Evolutionary conservation across 2,888 invertebrate genomes (phyloP).

Genomic region (Acanthosepion lycidas): DNA sequence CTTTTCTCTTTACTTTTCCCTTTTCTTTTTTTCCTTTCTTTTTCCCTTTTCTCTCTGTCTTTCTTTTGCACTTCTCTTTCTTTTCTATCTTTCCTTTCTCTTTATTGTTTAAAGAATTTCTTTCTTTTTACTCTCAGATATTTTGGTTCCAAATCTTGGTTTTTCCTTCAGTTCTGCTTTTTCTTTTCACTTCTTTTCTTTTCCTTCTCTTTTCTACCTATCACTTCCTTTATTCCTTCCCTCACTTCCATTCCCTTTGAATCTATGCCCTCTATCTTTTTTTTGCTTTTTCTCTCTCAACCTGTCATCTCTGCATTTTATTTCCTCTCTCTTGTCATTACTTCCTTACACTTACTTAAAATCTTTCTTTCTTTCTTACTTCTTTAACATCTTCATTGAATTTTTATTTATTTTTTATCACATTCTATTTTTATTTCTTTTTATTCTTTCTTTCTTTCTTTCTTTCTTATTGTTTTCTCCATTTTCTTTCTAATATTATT

Average conservation of each 20-base stretch:
- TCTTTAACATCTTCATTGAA: too few relatives aligned
- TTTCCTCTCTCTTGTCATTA: too few relatives aligned
- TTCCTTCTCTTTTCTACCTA: too few relatives aligned
- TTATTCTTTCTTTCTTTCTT: neutral
- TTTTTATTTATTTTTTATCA: too few relatives aligned
- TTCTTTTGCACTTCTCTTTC: neutral
- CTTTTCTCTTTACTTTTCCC: too few relatives aligned
- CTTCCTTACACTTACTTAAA: neutral
- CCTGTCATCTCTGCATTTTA: too few relatives aligned
- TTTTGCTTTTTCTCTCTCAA: too few relatives aligned
- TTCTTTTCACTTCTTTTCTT: too few relatives aligned
- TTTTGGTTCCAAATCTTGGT: neutral
- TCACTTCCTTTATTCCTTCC: too few relatives aligned
- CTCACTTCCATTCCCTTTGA: too few relatives aligned
- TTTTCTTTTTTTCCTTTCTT: neutral
- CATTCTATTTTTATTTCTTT: neutral
- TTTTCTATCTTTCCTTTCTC: neutral
- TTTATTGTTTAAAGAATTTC: neutral
- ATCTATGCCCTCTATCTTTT: too few relatives aligned
- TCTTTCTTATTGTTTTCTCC: neutral
- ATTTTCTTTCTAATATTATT: neutral
- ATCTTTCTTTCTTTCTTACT: too few relatives aligned
- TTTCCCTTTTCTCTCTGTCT: neutral
- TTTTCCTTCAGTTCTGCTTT: neutral
- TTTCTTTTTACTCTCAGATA: neutral